These are phyloP conservation scores for Neosilurus mollespiculum DNA, from an alignment of 2,797 vertebrate genomes.

Conservation along the genomic window DNA sequence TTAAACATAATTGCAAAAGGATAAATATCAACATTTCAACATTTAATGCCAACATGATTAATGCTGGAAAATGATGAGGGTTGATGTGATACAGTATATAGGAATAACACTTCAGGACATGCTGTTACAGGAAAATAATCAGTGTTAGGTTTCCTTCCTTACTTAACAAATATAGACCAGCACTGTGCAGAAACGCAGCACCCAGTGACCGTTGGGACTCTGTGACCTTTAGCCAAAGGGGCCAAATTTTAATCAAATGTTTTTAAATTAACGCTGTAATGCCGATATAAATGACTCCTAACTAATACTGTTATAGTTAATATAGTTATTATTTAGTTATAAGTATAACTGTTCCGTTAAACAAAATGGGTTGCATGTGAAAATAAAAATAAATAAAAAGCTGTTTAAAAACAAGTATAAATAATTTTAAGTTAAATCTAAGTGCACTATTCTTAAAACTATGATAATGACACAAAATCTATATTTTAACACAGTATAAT, in stretches of 20 bases:
- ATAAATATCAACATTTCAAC: background rate
- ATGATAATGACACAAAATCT: background rate
- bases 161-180: background rate
- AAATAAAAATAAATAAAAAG: too few species aligned
- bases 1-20: background rate
- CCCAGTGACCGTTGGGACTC: background rate
- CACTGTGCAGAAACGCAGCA: background rate
- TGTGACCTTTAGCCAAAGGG: background rate
- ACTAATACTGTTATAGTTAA: background rate
- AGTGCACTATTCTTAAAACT: background rate
- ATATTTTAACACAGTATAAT: slow-evolving; percentile 3
- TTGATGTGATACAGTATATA: background rate
- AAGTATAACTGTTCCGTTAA: background rate
- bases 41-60: background rate
- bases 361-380: background rate
- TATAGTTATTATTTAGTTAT: background rate
- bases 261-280: background rate
- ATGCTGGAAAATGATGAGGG: background rate
- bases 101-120: slow-evolving; percentile 1
- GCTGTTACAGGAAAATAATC: slow-evolving; percentile 12
- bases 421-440: background rate
- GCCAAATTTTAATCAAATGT: background rate
- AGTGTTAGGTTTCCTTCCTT: background rate
- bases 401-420: background rate
- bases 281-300: background rate